A percentile compares a stretch with the other conserved stretches of the same genome.
Evolutionary conservation across 1,140 invertebrate species (phyloP).

Genomic region (Drosophila neocordata): DNA sequence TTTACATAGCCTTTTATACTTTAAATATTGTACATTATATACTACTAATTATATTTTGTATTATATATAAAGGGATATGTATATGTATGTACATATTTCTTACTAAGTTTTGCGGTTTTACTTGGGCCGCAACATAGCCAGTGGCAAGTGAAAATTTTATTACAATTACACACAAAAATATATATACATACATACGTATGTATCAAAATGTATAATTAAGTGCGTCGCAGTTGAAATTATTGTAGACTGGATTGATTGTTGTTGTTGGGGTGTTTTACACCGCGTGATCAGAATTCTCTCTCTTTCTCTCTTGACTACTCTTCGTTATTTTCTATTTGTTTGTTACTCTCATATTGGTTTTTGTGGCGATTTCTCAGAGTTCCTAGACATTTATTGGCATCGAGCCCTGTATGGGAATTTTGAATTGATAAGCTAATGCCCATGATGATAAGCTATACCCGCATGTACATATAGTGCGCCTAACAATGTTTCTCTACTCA

Average conservation of each 20-base stretch:
- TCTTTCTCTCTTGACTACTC: background rate
- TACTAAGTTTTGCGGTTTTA: constrained; percentile 26
- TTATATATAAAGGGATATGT: background rate
- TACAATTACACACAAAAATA: constrained; percentile 31
- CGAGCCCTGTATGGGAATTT: constrained; percentile 1
- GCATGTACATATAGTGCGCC: background rate
- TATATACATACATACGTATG: background rate
- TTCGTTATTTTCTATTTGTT: too few species aligned
- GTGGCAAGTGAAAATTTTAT: constrained; percentile 30
- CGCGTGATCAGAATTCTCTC: constrained; percentile 26
- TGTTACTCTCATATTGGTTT: too few species aligned
- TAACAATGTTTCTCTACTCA: background rate
- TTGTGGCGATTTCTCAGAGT: background rate
- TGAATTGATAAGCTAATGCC: background rate
- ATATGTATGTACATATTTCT: background rate
- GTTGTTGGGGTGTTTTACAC: constrained; percentile 5
- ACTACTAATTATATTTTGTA: too few species aligned
- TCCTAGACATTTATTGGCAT: background rate
- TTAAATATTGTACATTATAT: too few species aligned
- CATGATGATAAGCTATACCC: constrained; percentile 1
- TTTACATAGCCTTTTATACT: too few species aligned
- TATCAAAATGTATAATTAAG: constrained; percentile 36
- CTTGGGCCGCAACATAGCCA: background rate
- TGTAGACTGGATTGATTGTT: constrained; percentile 9
- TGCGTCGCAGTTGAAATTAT: constrained; percentile 20